phyloP scores from a whole-genome alignment of 64 coral and sea anemone genomes.

The Montipora capricornis region DNA sequence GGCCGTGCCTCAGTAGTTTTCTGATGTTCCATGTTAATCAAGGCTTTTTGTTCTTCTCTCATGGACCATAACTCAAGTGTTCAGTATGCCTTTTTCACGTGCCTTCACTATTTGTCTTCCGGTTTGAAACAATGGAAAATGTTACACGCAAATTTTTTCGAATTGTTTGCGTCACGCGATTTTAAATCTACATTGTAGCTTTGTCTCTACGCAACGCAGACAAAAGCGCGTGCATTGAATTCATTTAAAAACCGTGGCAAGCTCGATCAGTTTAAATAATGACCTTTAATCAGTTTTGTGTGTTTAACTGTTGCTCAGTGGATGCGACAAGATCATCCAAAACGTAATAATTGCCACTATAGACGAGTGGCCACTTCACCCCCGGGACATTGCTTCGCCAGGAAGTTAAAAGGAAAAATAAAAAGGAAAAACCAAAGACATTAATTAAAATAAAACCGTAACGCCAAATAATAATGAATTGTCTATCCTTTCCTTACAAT shows the following conservation, averaged over 20 bases:
- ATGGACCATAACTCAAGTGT: not conserved
- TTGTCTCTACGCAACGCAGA: conserved; percentile 32
- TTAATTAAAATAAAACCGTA: no score
- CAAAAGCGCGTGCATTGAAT: not conserved
- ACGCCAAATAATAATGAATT: no score
- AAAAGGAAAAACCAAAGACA: not conserved
- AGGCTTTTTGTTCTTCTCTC: not conserved
- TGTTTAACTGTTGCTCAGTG: no score
- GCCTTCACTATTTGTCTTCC: not conserved
- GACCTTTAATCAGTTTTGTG: no score
- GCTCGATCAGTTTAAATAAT: not conserved
- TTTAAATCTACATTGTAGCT: not conserved
- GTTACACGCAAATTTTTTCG: not conserved
- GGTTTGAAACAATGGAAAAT: not conserved
- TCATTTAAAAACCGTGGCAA: no score
- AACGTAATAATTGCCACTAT: no score
- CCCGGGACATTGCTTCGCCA: not conserved
- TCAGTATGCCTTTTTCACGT: not conserved
- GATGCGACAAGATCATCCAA: no score
- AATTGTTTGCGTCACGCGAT: conserved; percentile 18
- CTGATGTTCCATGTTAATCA: conserved; percentile 7
- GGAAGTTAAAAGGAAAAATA: not conserved
- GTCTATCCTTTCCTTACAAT: no score
- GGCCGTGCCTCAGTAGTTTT: not conserved
- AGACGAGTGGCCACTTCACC: not conserved